These are phyloP conservation scores for Somateria mollissima DNA, from an alignment of 2,797 vertebrate genomes.

Conservation along the genomic window DNA sequence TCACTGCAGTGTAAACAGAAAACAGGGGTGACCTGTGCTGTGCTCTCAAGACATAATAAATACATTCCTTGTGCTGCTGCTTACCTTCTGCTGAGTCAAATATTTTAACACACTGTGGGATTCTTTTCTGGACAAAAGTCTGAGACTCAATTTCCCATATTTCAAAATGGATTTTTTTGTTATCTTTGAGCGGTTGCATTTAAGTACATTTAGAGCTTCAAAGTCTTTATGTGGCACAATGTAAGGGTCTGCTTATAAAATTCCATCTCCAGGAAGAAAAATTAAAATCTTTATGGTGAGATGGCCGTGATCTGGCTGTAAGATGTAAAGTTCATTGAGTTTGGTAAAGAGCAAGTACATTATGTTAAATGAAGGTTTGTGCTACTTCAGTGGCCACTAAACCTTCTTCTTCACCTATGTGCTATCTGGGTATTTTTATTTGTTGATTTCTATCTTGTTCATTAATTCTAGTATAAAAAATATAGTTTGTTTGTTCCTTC, in stretches of 20 bases:
- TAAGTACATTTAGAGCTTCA: not conserved
- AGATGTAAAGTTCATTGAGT: not conserved
- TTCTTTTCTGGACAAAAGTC: conserved; percentile 53
- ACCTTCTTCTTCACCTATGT: not conserved
- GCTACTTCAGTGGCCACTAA: not conserved
- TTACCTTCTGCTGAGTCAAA: conserved; percentile 68
- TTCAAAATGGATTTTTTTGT: conserved; percentile 5
- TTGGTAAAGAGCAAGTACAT: not conserved
- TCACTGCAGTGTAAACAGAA: conserved; percentile 73
- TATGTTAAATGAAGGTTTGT: not conserved
- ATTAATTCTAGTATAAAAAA: not conserved
- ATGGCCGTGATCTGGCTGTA: not conserved
- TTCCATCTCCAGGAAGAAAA: not conserved
- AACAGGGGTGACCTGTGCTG: conserved; percentile 42
- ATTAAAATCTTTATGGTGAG: not conserved
- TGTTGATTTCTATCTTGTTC: not conserved
- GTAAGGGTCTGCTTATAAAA: not conserved
- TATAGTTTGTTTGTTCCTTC: not conserved
- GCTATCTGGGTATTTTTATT: not conserved
- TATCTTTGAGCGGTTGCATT: conserved; percentile 37
- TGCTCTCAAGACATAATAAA: conserved; percentile 74
- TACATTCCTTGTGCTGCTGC: conserved; percentile 46
- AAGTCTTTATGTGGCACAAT: not conserved
- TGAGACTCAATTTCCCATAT: conserved; percentile 52
- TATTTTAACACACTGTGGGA: conserved; percentile 39